Evolutionary conservation across 2,888 invertebrate genomes (phyloP), one percentile per base, ranked within the genome.

Genomic region (Oxycera nigricornis): DNA sequence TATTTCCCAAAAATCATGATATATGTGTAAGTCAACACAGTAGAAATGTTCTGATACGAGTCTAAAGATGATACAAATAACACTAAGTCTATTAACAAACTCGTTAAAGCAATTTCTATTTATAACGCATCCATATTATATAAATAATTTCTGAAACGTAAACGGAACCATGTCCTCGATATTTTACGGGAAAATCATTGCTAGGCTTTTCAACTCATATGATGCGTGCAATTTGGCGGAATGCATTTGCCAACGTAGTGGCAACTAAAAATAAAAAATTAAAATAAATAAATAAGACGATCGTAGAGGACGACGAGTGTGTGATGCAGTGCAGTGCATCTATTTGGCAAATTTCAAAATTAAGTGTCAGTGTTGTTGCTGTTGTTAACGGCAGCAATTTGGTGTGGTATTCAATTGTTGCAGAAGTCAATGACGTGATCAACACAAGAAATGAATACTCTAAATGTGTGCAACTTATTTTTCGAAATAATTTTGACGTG

Each of bases 91-190:
- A n/a, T n/a, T n/a, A n/a, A n/a, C n/a, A n/a, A n/a, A n/a, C n/a
- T n/a, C n/a, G 14, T 11, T n/a, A 35, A n/a, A 7, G 61, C 24
- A 62, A 20, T 20, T 30, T 7, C 22, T 65, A 65, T 65, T 62
- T 35, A 17, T 62, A 62, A 9, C 4, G 41, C 6, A 41, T 6
- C 3, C 41, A 65, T 41, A 41, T 65, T 41, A 24, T 65, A 41
- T 65, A 65, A 39, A 65, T 24, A 39, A 41, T 55, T 41, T 65
- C 35, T 46, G n/a, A 68, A 24, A 55, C 24, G n/a, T 14, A 70
- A 55, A 70, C 55, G 52, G 55, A 55, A 31, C 46, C 70, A 55
- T 70, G 70, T 52, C 70, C 70, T 70, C 70, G 55, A 30, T 70
- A 70, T 52, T 68, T 70, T 52, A 65, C 39, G 41, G 65, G 24